These are phyloP conservation scores for Falcaria lacertinaria DNA, from an alignment of 2,888 invertebrate species.

Conservation along the genomic window DNA sequence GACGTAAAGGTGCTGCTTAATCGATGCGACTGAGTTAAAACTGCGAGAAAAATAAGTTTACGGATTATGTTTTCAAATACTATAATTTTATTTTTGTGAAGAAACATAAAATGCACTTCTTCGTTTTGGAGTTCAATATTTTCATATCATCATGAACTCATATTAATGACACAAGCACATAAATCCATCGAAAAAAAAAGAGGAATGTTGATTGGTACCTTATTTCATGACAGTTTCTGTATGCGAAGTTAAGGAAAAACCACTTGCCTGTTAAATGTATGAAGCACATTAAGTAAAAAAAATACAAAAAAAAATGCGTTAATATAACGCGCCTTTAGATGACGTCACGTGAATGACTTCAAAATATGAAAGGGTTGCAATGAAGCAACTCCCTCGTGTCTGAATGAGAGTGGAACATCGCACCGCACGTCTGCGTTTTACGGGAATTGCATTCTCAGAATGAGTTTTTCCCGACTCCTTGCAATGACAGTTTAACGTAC, in stretches of 20 bases:
- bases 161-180: too few relatives aligned
- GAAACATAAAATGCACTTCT: too few relatives aligned
- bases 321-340: background rate
- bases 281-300: background rate
- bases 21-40: constrained; percentile 1
- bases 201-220: too few relatives aligned
- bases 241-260: too few relatives aligned
- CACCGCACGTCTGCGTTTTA: constrained; percentile 35
- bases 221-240: too few relatives aligned
- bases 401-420: background rate
- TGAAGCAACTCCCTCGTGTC: background rate
- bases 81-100: too few relatives aligned
- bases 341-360: background rate
- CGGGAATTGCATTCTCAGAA: constrained; percentile 57
- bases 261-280: too few relatives aligned
- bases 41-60: too few relatives aligned
- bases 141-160: too few relatives aligned
- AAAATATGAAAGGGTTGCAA: background rate
- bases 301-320: background rate
- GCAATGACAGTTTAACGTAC: background rate
- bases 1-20: constrained; percentile 33
- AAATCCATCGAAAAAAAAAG: too few relatives aligned
- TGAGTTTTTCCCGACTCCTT: constrained; percentile 13
- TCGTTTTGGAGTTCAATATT: too few relatives aligned
- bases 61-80: too few relatives aligned